Evolutionary conservation across 1,140 invertebrate genomes (phyloP).

Genomic region (Elymnias hypermnestra): DNA sequence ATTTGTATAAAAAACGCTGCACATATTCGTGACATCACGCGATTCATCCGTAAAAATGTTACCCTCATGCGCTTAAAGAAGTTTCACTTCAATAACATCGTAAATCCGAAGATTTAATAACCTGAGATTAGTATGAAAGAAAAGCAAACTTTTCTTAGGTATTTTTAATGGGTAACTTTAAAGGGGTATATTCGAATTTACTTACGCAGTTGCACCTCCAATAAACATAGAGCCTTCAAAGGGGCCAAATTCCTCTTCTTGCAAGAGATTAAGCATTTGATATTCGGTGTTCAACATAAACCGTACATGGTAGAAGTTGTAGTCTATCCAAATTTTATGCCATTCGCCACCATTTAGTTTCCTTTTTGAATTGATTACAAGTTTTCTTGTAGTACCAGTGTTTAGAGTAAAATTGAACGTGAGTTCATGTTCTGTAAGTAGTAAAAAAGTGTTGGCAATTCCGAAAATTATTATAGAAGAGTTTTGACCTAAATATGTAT

Average conservation of each 20-base stretch:
- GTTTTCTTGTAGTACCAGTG: conserved; percentile 85
- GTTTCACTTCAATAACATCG: too few relatives aligned
- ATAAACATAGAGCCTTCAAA: conserved; percentile 96
- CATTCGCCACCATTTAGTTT: conserved; percentile 93
- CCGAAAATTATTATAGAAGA: too few relatives aligned
- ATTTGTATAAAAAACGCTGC: too few relatives aligned
- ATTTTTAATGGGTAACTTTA: too few relatives aligned
- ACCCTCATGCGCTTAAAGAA: too few relatives aligned
- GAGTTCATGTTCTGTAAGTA: conserved; percentile 82
- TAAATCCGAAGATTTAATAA: not conserved
- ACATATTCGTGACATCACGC: too few relatives aligned
- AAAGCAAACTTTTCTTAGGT: too few relatives aligned
- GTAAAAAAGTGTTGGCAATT: too few relatives aligned
- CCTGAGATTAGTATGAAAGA: too few relatives aligned
- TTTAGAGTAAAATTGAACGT: conserved; percentile 94
- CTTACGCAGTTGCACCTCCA: conserved; percentile 91
- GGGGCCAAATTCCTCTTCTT: conserved; percentile 92
- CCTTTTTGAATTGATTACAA: conserved; percentile 87
- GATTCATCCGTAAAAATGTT: too few relatives aligned
- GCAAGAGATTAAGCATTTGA: conserved; percentile 89
- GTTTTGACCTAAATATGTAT: too few relatives aligned
- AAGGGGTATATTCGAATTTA: too few relatives aligned
- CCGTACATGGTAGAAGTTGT: conserved; percentile 94
- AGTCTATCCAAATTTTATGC: conserved; percentile 97
- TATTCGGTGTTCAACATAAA: conserved; percentile 94